Base-by-base conservation (phyloP, 1,140 invertebrate genomes). In the Drosophila seguyi region DNA sequence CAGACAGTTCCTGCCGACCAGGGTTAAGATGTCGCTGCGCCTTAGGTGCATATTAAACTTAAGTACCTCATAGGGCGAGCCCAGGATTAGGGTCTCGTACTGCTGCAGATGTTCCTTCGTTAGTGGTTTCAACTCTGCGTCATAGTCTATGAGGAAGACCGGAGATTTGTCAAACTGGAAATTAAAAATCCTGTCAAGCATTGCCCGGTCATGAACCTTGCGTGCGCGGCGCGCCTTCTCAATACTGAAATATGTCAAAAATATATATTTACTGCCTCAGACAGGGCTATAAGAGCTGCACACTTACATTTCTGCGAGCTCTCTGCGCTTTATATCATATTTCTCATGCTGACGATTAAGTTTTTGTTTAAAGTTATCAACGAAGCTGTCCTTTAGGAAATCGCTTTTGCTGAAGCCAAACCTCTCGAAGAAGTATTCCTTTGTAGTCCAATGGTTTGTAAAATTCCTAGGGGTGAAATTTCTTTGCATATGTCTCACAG, bases 1-100 rank as follows among this genome's bases (percentile, higher is more conserved):
- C 0, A 99, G 93, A 98, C 98, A 99, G 92, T 97, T 97, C 0
- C 96, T 93, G 0, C 96, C 96, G 0, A 56, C 88, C 5, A 99
- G 92, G 0, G 98, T 99, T 59, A 95, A 93, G 14, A 99, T 94
- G 93, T 99, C 98, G 14, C 93, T 93, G 56, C 95, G 81, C 75
- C 93, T 93, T 75, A 95, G 95, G 56, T 93, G 94, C 39, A 95
- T 87, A 81, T 94, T 95, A 75, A 95, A 95, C 79, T 95, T 95
- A 0, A 95, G 76, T 4, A 91, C 67, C 82, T 92, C 42, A 6
- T 53, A 20, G 22, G 56, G 20, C 0, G 58, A 18, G 5, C 83
- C 79, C 4, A 39, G 25, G 1, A 82, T 20, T 0, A 87, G 16
- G 25, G n/a, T n/a, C n/a, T n/a, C 25, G 25, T 76, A 74, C 8